A percentile compares a stretch with the other conserved stretches of the same genome.
phyloP scores from a whole-genome alignment of 2,888 invertebrate species.

The Vandiemenella viatica region DNA sequence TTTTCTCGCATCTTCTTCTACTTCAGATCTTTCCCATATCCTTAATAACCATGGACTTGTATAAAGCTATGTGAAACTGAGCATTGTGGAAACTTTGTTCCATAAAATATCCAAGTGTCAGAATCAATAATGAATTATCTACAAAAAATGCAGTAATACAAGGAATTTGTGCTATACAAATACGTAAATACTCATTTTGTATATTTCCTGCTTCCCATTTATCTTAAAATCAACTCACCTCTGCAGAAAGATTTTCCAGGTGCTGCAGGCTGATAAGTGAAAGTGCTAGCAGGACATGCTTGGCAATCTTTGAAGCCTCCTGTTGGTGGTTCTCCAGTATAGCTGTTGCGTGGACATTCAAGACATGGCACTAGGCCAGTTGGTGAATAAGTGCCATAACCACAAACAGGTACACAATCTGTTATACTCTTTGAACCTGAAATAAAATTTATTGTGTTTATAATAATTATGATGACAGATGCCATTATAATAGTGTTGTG shows the following conservation, averaged over 20 bases:
- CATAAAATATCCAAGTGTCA: no score
- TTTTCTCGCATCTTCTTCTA: no score
- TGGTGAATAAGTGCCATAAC: conserved; percentile 89
- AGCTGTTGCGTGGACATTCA: conserved; percentile 86
- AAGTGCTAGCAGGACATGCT: conserved; percentile 77
- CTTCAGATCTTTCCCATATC: no score
- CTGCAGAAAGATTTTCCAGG: conserved; percentile 67
- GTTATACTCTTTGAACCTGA: conserved; percentile 60
- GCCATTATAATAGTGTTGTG: no score
- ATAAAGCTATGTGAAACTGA: no score
- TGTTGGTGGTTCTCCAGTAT: conserved; percentile 70
- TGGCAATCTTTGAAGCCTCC: conserved; percentile 89
- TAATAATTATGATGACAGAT: no score
- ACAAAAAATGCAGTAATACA: no score
- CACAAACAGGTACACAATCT: conserved; percentile 87
- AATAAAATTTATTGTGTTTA: not conserved
- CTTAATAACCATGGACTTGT: no score
- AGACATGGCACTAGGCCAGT: conserved; percentile 86
- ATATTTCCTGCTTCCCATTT: conserved; percentile 87
- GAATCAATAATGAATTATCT: no score
- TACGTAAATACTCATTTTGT: no score
- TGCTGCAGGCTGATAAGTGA: conserved; percentile 84
- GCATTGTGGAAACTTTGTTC: no score
- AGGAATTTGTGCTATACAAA: no score
- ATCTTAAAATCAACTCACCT: conserved; percentile 30